Evolutionary conservation across 2,888 invertebrate species (phyloP).

Genomic region (Ophion ellenae): DNA sequence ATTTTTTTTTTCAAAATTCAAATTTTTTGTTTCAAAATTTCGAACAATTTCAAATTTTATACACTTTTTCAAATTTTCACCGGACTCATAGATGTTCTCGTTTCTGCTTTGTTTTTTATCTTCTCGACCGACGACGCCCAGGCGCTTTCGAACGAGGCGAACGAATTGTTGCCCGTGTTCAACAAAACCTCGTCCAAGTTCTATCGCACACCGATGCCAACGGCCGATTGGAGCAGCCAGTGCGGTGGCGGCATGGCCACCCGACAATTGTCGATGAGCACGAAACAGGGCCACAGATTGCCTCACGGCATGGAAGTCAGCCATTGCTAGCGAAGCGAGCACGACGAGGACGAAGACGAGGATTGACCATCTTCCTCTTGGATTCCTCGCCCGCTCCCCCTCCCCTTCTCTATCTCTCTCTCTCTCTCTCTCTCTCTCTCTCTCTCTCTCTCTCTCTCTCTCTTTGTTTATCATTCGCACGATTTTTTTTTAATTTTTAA

Average conservation of each 20-base stretch:
- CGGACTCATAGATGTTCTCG: too few relatives aligned
- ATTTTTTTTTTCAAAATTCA: too few relatives aligned
- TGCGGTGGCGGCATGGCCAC: conserved; percentile 81
- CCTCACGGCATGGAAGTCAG: conserved; percentile 78
- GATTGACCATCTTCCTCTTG: not conserved
- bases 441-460: too few relatives aligned
- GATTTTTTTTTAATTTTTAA: too few relatives aligned
- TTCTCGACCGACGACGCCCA: conserved; percentile 80
- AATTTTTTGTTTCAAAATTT: too few relatives aligned
- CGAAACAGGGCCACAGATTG: conserved; percentile 77
- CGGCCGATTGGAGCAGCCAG: conserved; percentile 95
- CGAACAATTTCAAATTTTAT: too few relatives aligned
- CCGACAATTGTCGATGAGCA: conserved; percentile 79
- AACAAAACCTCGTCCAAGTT: conserved; percentile 97
- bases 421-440: too few relatives aligned
- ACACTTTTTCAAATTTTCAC: too few relatives aligned
- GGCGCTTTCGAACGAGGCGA: conserved; percentile 98
- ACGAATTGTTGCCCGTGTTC: conserved; percentile 98
- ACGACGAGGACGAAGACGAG: conserved; percentile 56
- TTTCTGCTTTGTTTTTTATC: too few relatives aligned
- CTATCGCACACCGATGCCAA: conserved; percentile 92
- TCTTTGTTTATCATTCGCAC: too few relatives aligned
- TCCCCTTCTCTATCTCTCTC: too few relatives aligned
- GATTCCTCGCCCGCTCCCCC: too few relatives aligned
- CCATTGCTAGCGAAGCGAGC: conserved; percentile 77